Percentiles rank a stretch among this genome's conserved stretches.
These are phyloP conservation scores for Globicephala melas DNA, from an alignment of 2,113 vertebrate species.

Conservation along the genomic window DNA sequence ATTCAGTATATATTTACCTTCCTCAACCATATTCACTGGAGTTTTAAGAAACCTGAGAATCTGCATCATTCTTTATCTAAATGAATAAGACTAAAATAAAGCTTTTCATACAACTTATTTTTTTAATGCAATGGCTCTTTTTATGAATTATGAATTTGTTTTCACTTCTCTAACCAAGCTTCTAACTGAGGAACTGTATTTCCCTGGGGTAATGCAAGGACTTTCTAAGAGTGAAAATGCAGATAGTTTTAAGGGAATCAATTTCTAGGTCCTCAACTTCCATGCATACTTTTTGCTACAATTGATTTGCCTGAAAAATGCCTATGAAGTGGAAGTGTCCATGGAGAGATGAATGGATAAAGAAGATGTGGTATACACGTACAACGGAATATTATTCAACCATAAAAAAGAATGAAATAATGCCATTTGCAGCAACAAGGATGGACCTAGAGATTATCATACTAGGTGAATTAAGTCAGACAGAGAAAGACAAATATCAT, in stretches of 20 bases:
- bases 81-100: not conserved
- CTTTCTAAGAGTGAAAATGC: not conserved
- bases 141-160: not conserved
- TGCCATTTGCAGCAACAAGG: not conserved
- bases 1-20: not conserved
- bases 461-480: not conserved
- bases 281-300: not conserved
- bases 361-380: not conserved
- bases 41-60: not conserved
- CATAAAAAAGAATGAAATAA: not conserved
- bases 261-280: not conserved
- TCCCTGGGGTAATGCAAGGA: not conserved
- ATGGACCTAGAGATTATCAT: not conserved
- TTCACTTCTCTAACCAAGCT: not conserved
- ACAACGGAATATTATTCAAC: not conserved
- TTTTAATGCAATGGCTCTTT: not conserved
- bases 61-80: not conserved
- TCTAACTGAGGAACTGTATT: not conserved
- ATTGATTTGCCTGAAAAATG: not conserved
- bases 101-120: not conserved
- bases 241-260: not conserved
- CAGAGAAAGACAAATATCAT: not conserved
- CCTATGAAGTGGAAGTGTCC: not conserved
- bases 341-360: not conserved
- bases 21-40: not conserved